Percentiles rank a stretch among this genome's conserved stretches.
Evolutionary conservation across 2,888 invertebrate genomes (phyloP).

Genomic region (Dorcus hopei): DNA sequence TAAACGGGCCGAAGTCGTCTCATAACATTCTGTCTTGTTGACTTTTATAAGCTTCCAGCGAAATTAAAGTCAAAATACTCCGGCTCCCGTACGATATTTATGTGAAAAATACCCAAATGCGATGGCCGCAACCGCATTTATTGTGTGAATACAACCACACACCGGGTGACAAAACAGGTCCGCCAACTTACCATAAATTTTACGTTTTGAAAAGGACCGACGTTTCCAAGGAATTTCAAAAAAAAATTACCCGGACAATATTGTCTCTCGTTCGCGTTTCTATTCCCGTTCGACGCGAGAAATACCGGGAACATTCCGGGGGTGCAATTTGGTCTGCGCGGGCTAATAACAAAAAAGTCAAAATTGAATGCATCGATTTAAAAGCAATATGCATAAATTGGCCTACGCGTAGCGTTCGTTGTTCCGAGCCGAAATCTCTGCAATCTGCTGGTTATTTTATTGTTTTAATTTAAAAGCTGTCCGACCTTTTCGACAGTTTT

Average conservation of each 20-base stretch:
- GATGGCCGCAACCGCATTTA: slow-evolving; percentile 31
- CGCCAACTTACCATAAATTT: slow-evolving; percentile 36
- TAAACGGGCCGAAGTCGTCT: slow-evolving; percentile 26
- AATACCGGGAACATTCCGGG: not conserved
- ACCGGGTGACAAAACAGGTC: slow-evolving; percentile 41
- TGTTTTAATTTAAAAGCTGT: slow-evolving; percentile 27
- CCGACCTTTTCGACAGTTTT: slow-evolving; percentile 14
- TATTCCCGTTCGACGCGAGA: not conserved
- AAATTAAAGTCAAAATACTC: slow-evolving; percentile 40
- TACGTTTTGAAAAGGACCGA: slow-evolving; percentile 17
- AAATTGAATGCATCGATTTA: slow-evolving; percentile 16
- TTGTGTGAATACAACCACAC: slow-evolving; percentile 33
- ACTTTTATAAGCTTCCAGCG: slow-evolving; percentile 37
- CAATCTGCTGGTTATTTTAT: slow-evolving; percentile 28
- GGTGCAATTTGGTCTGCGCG: too few species aligned
- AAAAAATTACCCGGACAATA: not conserved
- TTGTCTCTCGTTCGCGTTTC: not conserved
- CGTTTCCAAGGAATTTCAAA: slow-evolving; percentile 7
- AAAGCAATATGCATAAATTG: slow-evolving; percentile 23
- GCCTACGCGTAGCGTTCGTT: slow-evolving; percentile 6
- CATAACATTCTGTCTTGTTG: slow-evolving; percentile 38
- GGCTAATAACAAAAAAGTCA: slow-evolving; percentile 5
- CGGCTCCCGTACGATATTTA: slow-evolving; percentile 39
- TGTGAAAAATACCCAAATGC: slow-evolving; percentile 41
- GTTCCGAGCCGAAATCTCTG: slow-evolving; percentile 21